Evolutionary conservation across 1,140 invertebrate genomes (phyloP).

Genomic region (Macrobrachium rosenbergii): DNA sequence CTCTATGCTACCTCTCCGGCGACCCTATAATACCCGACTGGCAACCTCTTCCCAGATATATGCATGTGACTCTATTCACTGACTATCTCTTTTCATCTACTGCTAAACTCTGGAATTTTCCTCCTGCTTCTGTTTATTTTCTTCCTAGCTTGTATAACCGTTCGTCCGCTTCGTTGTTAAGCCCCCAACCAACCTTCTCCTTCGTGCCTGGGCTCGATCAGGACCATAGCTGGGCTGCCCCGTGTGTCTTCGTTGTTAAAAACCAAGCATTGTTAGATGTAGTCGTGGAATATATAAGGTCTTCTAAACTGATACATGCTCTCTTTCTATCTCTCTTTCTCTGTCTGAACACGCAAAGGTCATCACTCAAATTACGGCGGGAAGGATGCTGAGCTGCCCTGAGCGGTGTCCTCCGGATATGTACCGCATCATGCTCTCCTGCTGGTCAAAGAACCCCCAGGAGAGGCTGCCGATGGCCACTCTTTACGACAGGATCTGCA

Average conservation of each 20-base stretch:
- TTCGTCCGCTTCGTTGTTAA: neutral
- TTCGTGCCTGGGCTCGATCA: too few relatives aligned
- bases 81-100: neutral
- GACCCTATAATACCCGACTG: neutral
- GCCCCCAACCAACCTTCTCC: neutral
- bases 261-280: too few relatives aligned
- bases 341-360: conserved; percentile 19
- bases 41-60: neutral
- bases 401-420: conserved; percentile 62
- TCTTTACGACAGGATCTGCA: conserved; percentile 43
- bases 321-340: neutral
- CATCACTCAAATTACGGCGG: conserved; percentile 50
- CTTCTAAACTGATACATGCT: neutral
- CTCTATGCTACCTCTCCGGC: neutral
- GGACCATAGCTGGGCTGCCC: too few relatives aligned
- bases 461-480: conserved; percentile 52
- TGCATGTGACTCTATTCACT: neutral
- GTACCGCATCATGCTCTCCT: conserved; percentile 63
- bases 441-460: conserved; percentile 55
- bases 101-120: neutral
- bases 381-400: conserved; percentile 52
- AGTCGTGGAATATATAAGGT: too few relatives aligned
- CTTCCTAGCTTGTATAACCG: neutral
- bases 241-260: too few relatives aligned
- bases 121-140: neutral